phyloP scores from a whole-genome alignment of 2,113 vertebrate genomes.

The Paratilapia polleni region DNA sequence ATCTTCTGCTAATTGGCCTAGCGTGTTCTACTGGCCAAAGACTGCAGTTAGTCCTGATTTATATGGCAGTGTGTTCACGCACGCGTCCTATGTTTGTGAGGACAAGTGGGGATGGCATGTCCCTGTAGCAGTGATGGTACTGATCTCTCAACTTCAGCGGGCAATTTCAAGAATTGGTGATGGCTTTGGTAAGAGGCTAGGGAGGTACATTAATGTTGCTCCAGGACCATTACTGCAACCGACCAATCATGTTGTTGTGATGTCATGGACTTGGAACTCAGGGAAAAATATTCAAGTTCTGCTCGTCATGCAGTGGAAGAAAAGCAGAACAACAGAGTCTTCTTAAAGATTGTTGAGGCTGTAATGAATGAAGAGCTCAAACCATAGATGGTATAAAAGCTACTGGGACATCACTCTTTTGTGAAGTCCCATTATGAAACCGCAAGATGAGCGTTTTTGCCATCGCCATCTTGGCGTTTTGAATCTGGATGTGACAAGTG shows the following conservation, averaged over 20 bases:
- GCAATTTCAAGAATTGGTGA: neutral
- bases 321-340: neutral
- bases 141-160: neutral
- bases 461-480: too few species aligned
- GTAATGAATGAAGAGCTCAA: neutral
- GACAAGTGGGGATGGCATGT: neutral
- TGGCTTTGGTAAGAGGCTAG: neutral
- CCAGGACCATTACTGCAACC: neutral
- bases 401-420: neutral
- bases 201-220: neutral
- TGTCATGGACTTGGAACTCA: neutral
- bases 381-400: neutral
- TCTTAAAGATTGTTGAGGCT: neutral
- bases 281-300: too few species aligned
- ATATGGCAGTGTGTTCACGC: slow-evolving; percentile 5
- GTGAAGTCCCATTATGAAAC: neutral
- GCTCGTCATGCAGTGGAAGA: too few species aligned
- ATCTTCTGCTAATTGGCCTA: slow-evolving; percentile 45
- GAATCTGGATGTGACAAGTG: too few species aligned
- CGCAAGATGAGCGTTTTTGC: neutral
- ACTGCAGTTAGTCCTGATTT: slow-evolving; percentile 37
- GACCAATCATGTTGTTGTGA: neutral
- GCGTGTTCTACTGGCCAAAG: slow-evolving; percentile 21
- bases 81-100: neutral
- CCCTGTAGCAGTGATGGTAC: neutral